These are phyloP conservation scores for Oligia latruncula DNA, from an alignment of 2,888 invertebrate genomes.

Conservation along the genomic window DNA sequence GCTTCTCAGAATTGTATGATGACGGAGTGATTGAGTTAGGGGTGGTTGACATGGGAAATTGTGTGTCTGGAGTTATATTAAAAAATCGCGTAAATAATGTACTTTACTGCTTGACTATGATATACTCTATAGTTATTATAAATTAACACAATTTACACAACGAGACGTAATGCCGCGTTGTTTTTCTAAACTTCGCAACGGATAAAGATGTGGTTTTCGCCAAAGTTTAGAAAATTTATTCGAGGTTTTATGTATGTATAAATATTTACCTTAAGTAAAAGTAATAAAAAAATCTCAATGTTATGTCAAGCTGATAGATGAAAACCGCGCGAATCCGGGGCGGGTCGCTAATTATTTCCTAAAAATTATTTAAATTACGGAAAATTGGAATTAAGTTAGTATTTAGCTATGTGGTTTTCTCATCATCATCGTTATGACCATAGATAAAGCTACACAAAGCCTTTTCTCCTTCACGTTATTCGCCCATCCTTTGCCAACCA, in stretches of 20 bases:
- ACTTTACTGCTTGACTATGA: neutral
- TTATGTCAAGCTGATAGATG: neutral
- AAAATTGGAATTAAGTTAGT: neutral
- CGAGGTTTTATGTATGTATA: too few relatives aligned
- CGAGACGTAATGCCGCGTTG: too few relatives aligned
- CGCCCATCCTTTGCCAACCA: neutral
- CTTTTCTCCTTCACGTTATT: neutral
- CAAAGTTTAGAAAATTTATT: neutral
- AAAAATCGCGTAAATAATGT: neutral
- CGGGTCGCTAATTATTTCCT: too few relatives aligned
- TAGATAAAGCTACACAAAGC: neutral
- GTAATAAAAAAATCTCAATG: neutral
- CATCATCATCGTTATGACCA: neutral
- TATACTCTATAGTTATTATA: neutral
- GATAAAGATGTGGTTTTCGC: neutral
- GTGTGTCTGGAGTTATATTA: neutral
- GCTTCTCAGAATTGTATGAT: slow-evolving; percentile 45
- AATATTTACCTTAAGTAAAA: too few relatives aligned
- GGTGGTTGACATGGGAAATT: slow-evolving; percentile 21
- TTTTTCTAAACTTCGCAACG: neutral
- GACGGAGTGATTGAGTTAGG: slow-evolving; percentile 48
- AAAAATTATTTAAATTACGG: too few relatives aligned
- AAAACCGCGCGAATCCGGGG: neutral
- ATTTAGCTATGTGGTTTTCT: neutral
- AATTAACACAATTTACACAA: too few relatives aligned